Evolutionary conservation across 1,140 invertebrate genomes (phyloP).

Genomic region (Zaprionus africanus): DNA sequence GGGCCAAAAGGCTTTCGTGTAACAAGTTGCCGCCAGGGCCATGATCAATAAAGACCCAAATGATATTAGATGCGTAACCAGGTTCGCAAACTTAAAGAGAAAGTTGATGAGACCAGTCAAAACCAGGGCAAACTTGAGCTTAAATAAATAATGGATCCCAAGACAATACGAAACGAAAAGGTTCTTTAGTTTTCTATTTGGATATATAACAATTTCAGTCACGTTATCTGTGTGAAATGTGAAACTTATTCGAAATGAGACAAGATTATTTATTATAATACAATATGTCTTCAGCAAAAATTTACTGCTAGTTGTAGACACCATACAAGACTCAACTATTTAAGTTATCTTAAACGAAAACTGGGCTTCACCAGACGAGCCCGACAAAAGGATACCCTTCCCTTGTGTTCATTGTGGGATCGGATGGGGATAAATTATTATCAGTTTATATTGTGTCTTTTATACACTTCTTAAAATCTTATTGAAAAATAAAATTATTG

Average conservation of each 20-base stretch:
- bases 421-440: too few relatives aligned
- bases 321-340: too few relatives aligned
- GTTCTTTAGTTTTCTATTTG: background rate
- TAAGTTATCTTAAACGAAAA: too few relatives aligned
- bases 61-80: conserved; percentile 3
- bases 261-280: background rate
- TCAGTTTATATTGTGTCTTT: too few relatives aligned
- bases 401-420: too few relatives aligned
- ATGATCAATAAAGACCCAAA: conserved; percentile 33
- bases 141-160: background rate
- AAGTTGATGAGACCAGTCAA: conserved; percentile 14
- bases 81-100: conserved; percentile 19
- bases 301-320: too few relatives aligned
- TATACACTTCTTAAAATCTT: too few relatives aligned
- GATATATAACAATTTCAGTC: background rate
- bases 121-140: conserved; percentile 6
- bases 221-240: background rate
- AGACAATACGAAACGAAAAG: background rate
- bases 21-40: conserved; percentile 4
- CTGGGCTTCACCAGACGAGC: too few relatives aligned
- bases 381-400: too few relatives aligned
- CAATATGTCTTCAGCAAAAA: too few relatives aligned
- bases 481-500: too few relatives aligned
- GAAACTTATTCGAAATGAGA: background rate
- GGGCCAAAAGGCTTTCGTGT: background rate